Evolutionary conservation across 2,113 vertebrate species (phyloP).

Genomic region (Acanthisitta chloris): DNA sequence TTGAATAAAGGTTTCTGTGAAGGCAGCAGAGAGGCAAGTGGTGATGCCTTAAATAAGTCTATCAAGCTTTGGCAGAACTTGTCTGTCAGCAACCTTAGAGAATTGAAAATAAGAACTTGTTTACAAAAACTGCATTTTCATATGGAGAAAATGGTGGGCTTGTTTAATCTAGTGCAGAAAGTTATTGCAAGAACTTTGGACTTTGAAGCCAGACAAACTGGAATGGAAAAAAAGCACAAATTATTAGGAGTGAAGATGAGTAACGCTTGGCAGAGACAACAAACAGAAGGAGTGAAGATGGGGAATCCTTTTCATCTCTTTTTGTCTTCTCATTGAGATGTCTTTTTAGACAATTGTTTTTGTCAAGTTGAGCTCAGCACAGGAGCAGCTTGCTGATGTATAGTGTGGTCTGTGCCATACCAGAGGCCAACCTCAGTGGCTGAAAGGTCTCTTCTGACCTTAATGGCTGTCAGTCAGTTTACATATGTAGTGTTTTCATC

Average conservation of each 20-base stretch:
- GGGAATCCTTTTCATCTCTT: not conserved
- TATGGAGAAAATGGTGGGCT: not conserved
- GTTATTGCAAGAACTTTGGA: not conserved
- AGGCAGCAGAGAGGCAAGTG: not conserved
- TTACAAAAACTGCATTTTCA: not conserved
- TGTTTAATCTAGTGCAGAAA: not conserved
- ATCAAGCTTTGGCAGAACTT: not conserved
- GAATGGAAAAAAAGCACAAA: conserved; percentile 25
- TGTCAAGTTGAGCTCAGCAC: not conserved
- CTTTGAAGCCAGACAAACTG: conserved; percentile 13
- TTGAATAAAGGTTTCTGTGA: not conserved
- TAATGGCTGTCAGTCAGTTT: not conserved
- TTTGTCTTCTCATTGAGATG: not conserved
- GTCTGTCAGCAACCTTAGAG: not conserved
- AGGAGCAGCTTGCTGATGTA: not conserved
- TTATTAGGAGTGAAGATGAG: not conserved
- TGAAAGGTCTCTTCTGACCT: not conserved
- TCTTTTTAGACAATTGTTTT: not conserved
- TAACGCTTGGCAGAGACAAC: not conserved
- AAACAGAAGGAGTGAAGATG: not conserved
- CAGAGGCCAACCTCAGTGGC: not conserved
- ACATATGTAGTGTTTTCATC: not conserved
- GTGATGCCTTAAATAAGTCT: not conserved
- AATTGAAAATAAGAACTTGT: not conserved
- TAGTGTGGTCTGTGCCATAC: not conserved